Evolutionary conservation across 2,888 invertebrate species (phyloP), one percentile per base, ranked within the genome.

Genomic region (Oithona nana): DNA sequence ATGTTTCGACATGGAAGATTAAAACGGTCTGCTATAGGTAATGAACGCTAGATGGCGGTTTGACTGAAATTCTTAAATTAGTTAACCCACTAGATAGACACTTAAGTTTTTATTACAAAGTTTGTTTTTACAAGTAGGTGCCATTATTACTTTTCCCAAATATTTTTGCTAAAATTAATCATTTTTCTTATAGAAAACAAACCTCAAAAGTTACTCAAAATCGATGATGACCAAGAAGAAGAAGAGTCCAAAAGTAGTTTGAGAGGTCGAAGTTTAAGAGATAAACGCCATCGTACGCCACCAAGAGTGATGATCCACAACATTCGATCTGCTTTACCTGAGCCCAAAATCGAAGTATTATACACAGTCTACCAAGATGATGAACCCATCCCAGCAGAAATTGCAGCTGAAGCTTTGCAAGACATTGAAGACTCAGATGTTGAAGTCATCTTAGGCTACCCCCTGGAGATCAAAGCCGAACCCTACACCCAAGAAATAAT

Each of bases 301-400:
- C 30, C 57, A 30, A 57, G 30, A n/a, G 39, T 57, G 20, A 31
- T 20, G 20, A 57, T 57, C 11, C 57, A 57, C 22, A 57, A 57
- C 57, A 57, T 57, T 57, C 29, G 57, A 29, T 57, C 57, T 22
- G 28, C 24, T 30, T 28, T 57, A 24, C 57, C 57, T 22, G 6
- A 31, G 30, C 57, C 57, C 11, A 20, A 57, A 57, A 57, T 57
- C 4, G 57, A 57, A 31, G 28, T 57, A 20, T 16, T 57, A 3
- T 57, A 57, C 30, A 57, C 57, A n/a, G 57, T 57, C 39, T 30
- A 57, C 20, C 31, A 31, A 31, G 57, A 57, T 57, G 57, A 57
- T 20, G 16, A 29, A 8, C 57, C 31, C 6, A 31, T 57, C 39
- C 22, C 22, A 8, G 57, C 57, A 24, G n/a, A n/a, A n/a, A 31